Evolutionary conservation across 2,888 invertebrate species (phyloP), one percentile per base, ranked within the genome.

Genomic region (Galerucella nymphaeae): DNA sequence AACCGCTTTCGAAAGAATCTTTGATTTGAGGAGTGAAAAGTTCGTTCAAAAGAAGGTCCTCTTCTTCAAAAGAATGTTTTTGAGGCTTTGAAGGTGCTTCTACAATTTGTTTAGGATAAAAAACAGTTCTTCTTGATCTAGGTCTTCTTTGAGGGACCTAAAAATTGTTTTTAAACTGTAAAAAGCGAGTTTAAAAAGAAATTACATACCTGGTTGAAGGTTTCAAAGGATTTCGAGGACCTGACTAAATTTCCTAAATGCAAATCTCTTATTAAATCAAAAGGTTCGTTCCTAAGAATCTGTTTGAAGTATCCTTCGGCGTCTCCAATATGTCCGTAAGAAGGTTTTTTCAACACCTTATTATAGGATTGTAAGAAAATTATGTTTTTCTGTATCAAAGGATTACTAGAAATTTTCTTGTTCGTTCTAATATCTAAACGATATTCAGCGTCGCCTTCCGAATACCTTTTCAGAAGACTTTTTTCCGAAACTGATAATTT

Each of bases 271-370:
- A 81, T 75, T 55, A 84, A 76, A 71, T 85, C 83, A 59, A 84
- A 81, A 20, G 83, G 79, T 57, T 83, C 80, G 81, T 82, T 84
- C 64, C 87, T 80, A 65, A 87, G 79, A 18, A 82, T 82, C 55
- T 83, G 81, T 70, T 77, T 82, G 71, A 86, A 86, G 75, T 82
- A 82, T 2, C 80, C 75, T 55, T 85, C 85, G 0, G 84, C 83
- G 80, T 85, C 84, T n/a, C 85, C 85, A 38, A 80, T 80, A 69
- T 80, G 76, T 9, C 66, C 57, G 30, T 62, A 59, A 14, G 70
- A 71, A 6, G 80, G 76, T 70, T 75, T 80, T 13, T 78, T 65
- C 58, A 83, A 83, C 38, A 81, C 57, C 42, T 76, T 77, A 69
- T 75, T 80, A 70, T 83, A 80, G 16, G 76, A 66, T 48, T 81